Evolutionary conservation across 2,888 invertebrate genomes (phyloP).

Genomic region (Ennomos erosarius): DNA sequence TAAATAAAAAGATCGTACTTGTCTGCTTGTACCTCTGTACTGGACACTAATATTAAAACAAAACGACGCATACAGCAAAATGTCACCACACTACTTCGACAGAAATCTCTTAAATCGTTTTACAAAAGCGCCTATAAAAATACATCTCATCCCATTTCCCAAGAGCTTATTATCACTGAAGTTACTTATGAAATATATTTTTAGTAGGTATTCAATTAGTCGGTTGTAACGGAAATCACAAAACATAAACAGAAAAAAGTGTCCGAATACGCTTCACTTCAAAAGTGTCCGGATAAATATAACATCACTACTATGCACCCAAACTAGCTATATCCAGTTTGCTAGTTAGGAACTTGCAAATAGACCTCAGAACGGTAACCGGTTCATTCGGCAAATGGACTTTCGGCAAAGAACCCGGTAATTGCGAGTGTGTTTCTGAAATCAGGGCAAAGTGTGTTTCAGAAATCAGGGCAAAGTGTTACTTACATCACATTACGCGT

Average conservation of each 20-base stretch:
- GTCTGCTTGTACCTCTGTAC: no score
- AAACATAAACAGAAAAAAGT: background rate
- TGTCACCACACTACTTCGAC: no score
- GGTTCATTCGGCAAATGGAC: slow-evolving; percentile 22
- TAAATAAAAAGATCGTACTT: no score
- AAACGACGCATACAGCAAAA: no score
- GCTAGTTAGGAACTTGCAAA: slow-evolving; percentile 23
- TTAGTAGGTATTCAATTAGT: no score
- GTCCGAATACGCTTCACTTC: background rate
- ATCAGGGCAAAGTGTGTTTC: slow-evolving; percentile 9
- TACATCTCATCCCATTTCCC: no score
- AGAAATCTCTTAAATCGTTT: no score
- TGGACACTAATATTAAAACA: no score
- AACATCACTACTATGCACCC: slow-evolving; percentile 8
- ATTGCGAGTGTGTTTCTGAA: slow-evolving; percentile 14
- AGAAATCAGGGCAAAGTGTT: slow-evolving; percentile 8
- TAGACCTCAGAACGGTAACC: slow-evolving; percentile 17
- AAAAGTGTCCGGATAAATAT: slow-evolving; percentile 4
- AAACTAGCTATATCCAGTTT: slow-evolving; percentile 14
- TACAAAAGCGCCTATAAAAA: no score
- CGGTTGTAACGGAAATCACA: no score
- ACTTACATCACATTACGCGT: slow-evolving; percentile 4
- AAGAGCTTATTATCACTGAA: no score
- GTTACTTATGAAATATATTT: no score
- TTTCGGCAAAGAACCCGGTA: slow-evolving; percentile 14